phyloP scores from a whole-genome alignment of 2,797 vertebrate species.

The Danio tinwini region DNA sequence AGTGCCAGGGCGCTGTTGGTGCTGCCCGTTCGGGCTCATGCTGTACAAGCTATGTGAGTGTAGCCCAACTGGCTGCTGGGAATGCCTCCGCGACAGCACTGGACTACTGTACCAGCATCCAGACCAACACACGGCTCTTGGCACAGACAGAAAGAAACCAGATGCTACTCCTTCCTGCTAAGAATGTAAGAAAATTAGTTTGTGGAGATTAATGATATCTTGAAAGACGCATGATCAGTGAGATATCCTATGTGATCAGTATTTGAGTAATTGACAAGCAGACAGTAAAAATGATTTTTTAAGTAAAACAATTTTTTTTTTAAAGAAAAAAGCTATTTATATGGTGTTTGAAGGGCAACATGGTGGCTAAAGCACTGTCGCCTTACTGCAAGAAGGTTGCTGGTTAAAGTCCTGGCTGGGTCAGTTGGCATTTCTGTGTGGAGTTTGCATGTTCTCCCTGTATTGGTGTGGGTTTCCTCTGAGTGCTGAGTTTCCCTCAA shows the following conservation, averaged over 20 bases:
- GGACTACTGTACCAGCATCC: constrained; percentile 76
- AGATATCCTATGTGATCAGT: neutral
- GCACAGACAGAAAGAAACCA: constrained; percentile 67
- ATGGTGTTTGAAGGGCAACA: too few relatives aligned
- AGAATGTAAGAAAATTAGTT: constrained; percentile 38
- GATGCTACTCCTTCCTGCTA: constrained; percentile 68
- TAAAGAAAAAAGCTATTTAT: too few relatives aligned
- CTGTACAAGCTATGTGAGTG: constrained; percentile 76
- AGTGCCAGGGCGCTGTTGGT: constrained; percentile 74
- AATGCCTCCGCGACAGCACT: constrained; percentile 71
- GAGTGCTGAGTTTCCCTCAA: too few relatives aligned
- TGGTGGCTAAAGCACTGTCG: too few relatives aligned
- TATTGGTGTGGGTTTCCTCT: too few relatives aligned
- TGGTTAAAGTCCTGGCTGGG: too few relatives aligned
- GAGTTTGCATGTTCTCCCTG: too few relatives aligned
- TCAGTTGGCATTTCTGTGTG: too few relatives aligned
- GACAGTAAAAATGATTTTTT: too few relatives aligned
- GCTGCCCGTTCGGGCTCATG: constrained; percentile 68
- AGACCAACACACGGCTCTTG: constrained; percentile 65
- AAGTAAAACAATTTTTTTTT: too few relatives aligned
- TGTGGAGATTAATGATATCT: constrained; percentile 47
- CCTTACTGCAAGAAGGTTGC: too few relatives aligned
- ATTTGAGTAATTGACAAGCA: too few relatives aligned
- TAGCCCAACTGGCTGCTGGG: constrained; percentile 78
- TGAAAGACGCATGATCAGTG: neutral